Evolutionary conservation across 2,113 vertebrate genomes (phyloP), one percentile per base, ranked within the genome.

Genomic region (Cebidichthys violaceus): DNA sequence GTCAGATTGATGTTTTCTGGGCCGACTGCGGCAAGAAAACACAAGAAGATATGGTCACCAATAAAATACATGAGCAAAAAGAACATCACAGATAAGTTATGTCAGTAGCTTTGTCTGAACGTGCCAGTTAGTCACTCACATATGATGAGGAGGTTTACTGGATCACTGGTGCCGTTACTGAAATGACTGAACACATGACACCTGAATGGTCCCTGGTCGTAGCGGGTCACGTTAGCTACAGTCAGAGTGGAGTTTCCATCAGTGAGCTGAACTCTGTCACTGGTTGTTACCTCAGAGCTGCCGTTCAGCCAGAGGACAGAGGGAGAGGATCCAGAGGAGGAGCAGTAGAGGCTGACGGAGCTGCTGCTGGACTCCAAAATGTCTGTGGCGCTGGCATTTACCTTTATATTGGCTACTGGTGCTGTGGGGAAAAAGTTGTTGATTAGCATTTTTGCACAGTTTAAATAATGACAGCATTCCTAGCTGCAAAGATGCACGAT

Each of bases 271-370:
- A 93, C 87, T 84, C 89, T 67, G 15, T 77, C 88, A 37, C 87
- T 77, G 47, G 61, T n/a, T 77, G 71, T 86, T 27, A 93, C 61
- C 81, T 86, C 75, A 80, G 88, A 88, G 87, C 85, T 92, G 70
- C 70, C 6, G 68, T 94, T 94, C 61, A 89, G 55, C 92, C 92
- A 93, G 24, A 37, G 55, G 80, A 88, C 92, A 27, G 85, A 82
- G 9, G 37, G 77, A 45, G 82, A 72, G 65, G 89, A 83, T 57
- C 93, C 93, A 62, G 72, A 83, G 20, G 86, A 88, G 67, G 87
- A 89, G 75, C 91, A 93, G 71, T 81, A 76, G 57, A 94, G 84
- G 41, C 22, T 29, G 39, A 91, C 86, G 4, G 87, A 89, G 47
- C 73, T 83, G 81, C 75, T 85, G 82, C 50, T 92, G 60, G 85